Conservation (phyloP, 1,140 invertebrate genomes). For the Protaetia brevitarsis region DNA sequence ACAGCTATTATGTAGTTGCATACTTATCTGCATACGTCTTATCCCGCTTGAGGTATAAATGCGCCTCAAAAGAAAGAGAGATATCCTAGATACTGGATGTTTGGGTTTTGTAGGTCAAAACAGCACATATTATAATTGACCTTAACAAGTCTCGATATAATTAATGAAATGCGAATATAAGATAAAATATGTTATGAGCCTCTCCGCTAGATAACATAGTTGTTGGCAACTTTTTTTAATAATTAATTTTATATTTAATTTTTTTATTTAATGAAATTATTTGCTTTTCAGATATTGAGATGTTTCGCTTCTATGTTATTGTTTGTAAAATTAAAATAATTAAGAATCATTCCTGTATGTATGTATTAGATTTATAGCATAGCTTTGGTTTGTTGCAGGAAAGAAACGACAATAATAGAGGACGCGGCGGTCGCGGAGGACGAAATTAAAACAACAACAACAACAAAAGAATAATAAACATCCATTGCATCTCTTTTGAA, state of each 20-base stretch:
- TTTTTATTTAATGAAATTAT: background rate
- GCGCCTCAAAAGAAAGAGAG: no score
- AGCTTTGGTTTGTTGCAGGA: slow-evolving; percentile 38
- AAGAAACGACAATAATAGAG: slow-evolving; percentile 40
- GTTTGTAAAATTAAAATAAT: no score
- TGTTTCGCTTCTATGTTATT: background rate
- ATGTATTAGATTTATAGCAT: background rate
- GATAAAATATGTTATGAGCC: no score
- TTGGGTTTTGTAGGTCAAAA: no score
- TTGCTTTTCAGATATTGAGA: background rate
- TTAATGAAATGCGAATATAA: no score
- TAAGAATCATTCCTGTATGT: background rate
- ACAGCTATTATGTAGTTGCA: no score
- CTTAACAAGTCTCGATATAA: no score
- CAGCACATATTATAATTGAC: no score
- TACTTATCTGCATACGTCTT: no score
- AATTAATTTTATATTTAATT: background rate
- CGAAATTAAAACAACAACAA: slow-evolving; percentile 41
- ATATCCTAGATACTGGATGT: no score
- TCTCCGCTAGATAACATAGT: no score
- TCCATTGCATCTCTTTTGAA: slow-evolving; percentile 6
- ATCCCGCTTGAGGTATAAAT: no score
- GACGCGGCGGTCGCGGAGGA: slow-evolving; percentile 40
- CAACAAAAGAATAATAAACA: slow-evolving; percentile 26
- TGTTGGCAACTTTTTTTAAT: background rate